Base-by-base conservation (phyloP, 2,888 invertebrate genomes). In the Willowsia nigromaculata region DNA sequence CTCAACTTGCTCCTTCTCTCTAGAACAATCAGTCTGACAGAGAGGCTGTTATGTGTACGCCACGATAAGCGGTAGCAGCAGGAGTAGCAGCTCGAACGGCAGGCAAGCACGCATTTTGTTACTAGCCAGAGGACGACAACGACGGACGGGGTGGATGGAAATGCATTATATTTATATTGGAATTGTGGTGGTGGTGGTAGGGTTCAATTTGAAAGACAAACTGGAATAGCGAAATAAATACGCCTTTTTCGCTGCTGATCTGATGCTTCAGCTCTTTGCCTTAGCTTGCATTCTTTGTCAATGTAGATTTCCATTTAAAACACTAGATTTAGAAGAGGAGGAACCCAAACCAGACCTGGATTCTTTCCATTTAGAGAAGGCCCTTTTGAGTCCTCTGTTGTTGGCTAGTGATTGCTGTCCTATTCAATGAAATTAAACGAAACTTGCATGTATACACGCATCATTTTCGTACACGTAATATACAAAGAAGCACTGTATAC, bases 181-280 rank as follows among this genome's bases (percentile, higher is more conserved):
- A 37, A n/a, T n/a, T n/a, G 25, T 65, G 65, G 30, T 65, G 65
- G 65, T 62, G 68, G 37, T 53, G n/a, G 50, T 53, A 68, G 68
- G 68, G 33, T 76, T 76, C 50, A 43, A 68, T 68, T 68, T 47
- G 43, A 74, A 47, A 76, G 76, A 76, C 76, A 50, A 76, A 13
- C 68, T 68, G 50, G 76, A 50, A 76, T n/a, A 76, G 13, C 18
- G 15, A 27, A 76, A 47, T 47, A 50, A 76, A 47, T 76, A 50
- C 76, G 47, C 76, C 47, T 76, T 76, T 27, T 6, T n/a, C 15
- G n/a, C 76, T 47, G 27, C 13, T 43, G 13, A 43, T 43, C 22
- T 74, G 53, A 25, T 27, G 25, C 76, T 76, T 25, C 27, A 27
- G 13, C 76, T 47, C 11, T 43, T 43, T 65, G 27, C 4, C 30